These are phyloP conservation scores for Dendropsophus ebraccatus DNA, from an alignment of 2,113 vertebrate genomes.

Conservation along the genomic window DNA sequence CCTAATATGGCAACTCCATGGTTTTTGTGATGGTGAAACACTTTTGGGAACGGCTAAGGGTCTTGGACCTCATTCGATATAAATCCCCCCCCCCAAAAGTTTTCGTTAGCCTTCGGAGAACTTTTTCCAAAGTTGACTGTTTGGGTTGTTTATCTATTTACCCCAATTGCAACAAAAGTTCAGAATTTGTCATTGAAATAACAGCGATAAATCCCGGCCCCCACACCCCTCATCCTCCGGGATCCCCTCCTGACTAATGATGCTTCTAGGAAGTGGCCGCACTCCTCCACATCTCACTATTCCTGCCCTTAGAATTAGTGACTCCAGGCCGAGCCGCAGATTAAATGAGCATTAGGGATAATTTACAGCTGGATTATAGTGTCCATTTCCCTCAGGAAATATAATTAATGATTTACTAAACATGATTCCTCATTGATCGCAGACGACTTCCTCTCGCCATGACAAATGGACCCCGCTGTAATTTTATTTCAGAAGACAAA, in stretches of 20 bases:
- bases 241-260: not conserved
- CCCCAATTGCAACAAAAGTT: too few species aligned
- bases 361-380: slow-evolving; percentile 66
- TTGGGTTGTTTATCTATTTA: too few species aligned
- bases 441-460: slow-evolving; percentile 63
- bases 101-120: too few species aligned
- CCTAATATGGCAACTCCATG: too few species aligned
- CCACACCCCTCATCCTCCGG: too few species aligned
- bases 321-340: slow-evolving; percentile 50
- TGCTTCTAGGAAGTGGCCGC: slow-evolving; percentile 8
- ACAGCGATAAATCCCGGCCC: too few species aligned
- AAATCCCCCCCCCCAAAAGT: too few species aligned
- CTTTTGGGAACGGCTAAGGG: too few species aligned
- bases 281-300: not conserved
- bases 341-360: slow-evolving; percentile 61
- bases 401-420: slow-evolving; percentile 70
- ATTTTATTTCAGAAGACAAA: slow-evolving; percentile 62
- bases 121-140: too few species aligned
- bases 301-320: slow-evolving; percentile 30
- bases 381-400: slow-evolving; percentile 66
- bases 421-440: slow-evolving; percentile 65
- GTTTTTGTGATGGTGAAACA: too few species aligned
- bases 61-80: too few species aligned
- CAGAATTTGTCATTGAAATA: too few species aligned
- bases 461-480: slow-evolving; percentile 56